A percentile compares a stretch with the other conserved stretches of the same genome.
These are phyloP conservation scores for Drosophila takahashii DNA, from an alignment of 1,140 invertebrate species.

Conservation along the genomic window DNA sequence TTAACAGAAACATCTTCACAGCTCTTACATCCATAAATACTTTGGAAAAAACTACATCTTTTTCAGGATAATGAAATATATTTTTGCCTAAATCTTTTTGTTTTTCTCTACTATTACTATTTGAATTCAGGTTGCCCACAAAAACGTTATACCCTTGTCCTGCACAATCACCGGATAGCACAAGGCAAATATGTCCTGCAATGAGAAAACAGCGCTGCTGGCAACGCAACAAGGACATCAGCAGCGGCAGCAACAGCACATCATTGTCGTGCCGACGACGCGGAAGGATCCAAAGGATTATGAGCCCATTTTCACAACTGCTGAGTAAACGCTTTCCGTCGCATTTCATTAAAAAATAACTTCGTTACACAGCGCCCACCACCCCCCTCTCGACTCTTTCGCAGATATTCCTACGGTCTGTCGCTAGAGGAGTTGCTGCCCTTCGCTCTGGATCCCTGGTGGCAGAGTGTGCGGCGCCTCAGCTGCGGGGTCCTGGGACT, in stretches of 20 bases:
- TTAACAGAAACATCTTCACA: too few species aligned
- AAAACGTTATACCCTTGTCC: neutral
- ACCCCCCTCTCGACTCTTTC: neutral
- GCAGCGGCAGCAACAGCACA: conserved; percentile 50
- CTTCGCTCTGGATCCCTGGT: conserved; percentile 75
- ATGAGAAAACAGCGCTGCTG: conserved; percentile 68
- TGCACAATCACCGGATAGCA: neutral
- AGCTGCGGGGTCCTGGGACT: conserved; percentile 61
- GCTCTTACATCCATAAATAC: too few species aligned
- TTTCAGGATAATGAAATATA: too few species aligned
- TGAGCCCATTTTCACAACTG: conserved; percentile 75
- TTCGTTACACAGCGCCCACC: conserved; percentile 44
- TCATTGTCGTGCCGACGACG: conserved; percentile 51
- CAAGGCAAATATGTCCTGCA: conserved; percentile 66
- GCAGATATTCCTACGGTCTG: conserved; percentile 61
- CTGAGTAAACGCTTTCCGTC: conserved; percentile 77
- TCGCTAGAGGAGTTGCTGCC: conserved; percentile 73
- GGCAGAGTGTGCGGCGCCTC: conserved; percentile 67
- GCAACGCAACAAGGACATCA: conserved; percentile 55
- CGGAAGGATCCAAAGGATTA: conserved; percentile 71
- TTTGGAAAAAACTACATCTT: too few species aligned
- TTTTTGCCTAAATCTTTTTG: too few species aligned
- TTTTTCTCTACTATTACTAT: neutral
- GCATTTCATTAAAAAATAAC: conserved; percentile 81
- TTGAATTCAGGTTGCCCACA: neutral